Base-by-base conservation (phyloP, 2,888 invertebrate species). In the Pyrrhosoma nymphula region DNA sequence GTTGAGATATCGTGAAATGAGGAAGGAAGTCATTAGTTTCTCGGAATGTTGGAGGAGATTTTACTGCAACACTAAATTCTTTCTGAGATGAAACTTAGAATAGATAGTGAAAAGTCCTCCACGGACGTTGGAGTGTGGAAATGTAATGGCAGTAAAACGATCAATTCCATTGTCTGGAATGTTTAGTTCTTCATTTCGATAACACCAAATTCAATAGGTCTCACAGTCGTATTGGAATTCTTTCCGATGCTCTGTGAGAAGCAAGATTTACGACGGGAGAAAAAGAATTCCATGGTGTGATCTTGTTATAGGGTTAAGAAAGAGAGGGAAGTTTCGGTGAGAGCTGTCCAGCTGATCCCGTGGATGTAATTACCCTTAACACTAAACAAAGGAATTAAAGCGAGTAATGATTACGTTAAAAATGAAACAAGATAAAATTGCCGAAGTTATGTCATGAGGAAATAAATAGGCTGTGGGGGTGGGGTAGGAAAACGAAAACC, bases 371-470 rank as follows among this genome's bases (percentile, higher is more conserved):
- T 35, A 26, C 16, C n/a, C 14, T 12, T 35, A 23, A 14, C 14
- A 3, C 35, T 82, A 82, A 82, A 35, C 82, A 82, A 82, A 82
- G 82, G 82, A 82, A 35, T 82, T 30, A 35, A 16, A 35, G 16
- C 82, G 35, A 35, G 82, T 82, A 82, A 82, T 82, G 30, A 82
- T 82, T 82, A 82, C 82, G 82, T 82, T 35, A 16, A 82, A 82
- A 35, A 30, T 35, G 30, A 82, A 82, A 82, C 82, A 82, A 82
- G 82, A 35, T 30, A 35, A 82, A 82, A 18, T 35, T 82, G 35
- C 82, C 30, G 82, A 35, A 30, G 82, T 82, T 82, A 82, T 82
- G 82, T 35, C 30, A 82, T 35, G 35, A 18, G 82, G 82, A 82
- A 82, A 82, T 35, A 82, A 35, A 82, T 26, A 69, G 18, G 26